These are phyloP conservation scores for Trinectes maculatus DNA, from an alignment of 2,113 vertebrate genomes.

Conservation along the genomic window DNA sequence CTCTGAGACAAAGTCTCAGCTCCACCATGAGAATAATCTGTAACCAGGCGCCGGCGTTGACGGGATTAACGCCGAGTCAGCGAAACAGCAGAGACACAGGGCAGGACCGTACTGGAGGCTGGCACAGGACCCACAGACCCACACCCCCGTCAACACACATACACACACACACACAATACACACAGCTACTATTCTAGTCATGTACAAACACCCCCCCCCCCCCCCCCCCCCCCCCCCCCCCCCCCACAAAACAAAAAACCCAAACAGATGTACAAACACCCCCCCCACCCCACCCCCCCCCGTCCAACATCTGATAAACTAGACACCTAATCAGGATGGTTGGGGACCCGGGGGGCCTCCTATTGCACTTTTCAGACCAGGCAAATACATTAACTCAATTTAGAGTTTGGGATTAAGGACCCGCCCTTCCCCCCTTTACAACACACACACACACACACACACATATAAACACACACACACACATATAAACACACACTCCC, in stretches of 20 bases:
- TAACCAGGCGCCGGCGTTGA: conserved; percentile 40
- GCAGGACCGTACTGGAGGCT: conserved; percentile 20
- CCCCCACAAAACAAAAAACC: too few species aligned
- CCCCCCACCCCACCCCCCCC: conserved; percentile 7
- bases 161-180: conserved; percentile 47
- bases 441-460: conserved; percentile 16
- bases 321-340: conserved; percentile 70
- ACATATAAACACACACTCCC: conserved; percentile 29
- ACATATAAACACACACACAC: neutral
- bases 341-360: conserved; percentile 53
- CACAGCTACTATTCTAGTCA: conserved; percentile 61
- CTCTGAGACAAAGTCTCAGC: neutral
- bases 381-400: conserved; percentile 77
- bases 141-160: conserved; percentile 44
- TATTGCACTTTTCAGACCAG: conserved; percentile 58
- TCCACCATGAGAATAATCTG: conserved; percentile 20
- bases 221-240: conserved; percentile 10
- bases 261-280: conserved; percentile 63
- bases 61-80: conserved; percentile 65
- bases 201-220: conserved; percentile 53
- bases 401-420: conserved; percentile 67
- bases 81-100: conserved; percentile 13
- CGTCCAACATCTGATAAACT: conserved; percentile 69
- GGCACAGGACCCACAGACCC: conserved; percentile 33
- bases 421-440: conserved; percentile 2